phyloP scores from a whole-genome alignment of 2,113 vertebrate genomes.

The Condylura cristata region DNA sequence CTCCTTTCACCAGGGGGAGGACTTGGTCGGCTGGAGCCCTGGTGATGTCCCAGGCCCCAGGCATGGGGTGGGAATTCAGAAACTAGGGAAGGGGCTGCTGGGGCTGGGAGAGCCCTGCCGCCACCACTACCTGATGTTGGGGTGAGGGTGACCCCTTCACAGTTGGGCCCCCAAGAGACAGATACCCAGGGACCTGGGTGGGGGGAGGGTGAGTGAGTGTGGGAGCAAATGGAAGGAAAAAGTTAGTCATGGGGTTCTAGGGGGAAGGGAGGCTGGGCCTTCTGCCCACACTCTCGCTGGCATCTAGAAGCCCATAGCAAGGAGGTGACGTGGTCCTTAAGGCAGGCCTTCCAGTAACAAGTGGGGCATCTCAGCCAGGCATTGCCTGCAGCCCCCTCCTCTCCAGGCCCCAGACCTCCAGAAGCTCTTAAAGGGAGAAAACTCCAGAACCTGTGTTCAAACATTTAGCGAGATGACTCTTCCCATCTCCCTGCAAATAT shows the following conservation, averaged over 20 bases:
- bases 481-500: background rate
- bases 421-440: background rate
- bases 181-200: background rate
- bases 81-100: background rate
- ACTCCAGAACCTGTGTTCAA: too few relatives aligned
- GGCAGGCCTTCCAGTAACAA: constrained; percentile 49
- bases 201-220: background rate
- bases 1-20: constrained; percentile 63
- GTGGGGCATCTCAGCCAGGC: background rate
- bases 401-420: background rate
- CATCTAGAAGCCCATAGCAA: constrained; percentile 58
- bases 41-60: background rate
- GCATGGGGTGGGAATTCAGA: background rate
- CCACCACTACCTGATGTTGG: background rate
- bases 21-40: background rate
- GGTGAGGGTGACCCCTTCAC: background rate
- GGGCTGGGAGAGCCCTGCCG: too few relatives aligned
- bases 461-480: too few relatives aligned
- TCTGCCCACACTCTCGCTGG: constrained; percentile 60
- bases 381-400: background rate
- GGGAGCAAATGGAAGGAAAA: constrained; percentile 33
- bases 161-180: background rate
- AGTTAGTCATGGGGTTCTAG: constrained; percentile 59
- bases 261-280: constrained; percentile 49
- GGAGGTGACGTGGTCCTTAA: constrained; percentile 50